Conservation (phyloP, 2,113 vertebrate species). For the Oreochromis spilurus region DNA sequence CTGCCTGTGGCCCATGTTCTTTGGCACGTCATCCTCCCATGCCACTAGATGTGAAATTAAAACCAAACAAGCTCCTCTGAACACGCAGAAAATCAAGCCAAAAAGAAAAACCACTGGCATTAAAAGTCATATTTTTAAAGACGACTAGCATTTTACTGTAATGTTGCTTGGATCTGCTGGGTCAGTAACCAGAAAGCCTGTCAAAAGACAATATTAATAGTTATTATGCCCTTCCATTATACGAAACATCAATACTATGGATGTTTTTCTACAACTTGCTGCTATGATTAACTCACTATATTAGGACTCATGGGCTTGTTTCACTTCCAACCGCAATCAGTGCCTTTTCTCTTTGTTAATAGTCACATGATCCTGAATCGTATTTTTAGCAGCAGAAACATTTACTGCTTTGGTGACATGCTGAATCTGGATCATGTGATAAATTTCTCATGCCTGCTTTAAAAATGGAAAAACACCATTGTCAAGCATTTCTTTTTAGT, state of each 20-base stretch:
- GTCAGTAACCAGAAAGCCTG: conserved; percentile 34
- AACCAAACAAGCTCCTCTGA: not conserved
- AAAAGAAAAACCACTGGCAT: not conserved
- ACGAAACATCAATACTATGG: conserved; percentile 68
- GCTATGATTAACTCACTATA: conserved; percentile 71
- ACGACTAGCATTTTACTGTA: not conserved
- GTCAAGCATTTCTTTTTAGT: not conserved
- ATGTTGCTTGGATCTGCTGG: conserved; percentile 10
- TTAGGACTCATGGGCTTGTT: conserved; percentile 53
- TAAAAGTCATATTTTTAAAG: not conserved
- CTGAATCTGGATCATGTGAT: conserved; percentile 27
- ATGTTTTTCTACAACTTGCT: conserved; percentile 55
- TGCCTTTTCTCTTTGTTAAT: conserved; percentile 48
- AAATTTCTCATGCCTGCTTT: not conserved
- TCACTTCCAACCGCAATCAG: conserved; percentile 42
- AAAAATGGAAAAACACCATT: not conserved
- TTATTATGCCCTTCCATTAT: conserved; percentile 60
- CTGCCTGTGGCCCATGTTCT: not conserved
- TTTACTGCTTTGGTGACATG: not conserved
- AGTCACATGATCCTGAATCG: conserved; percentile 29
- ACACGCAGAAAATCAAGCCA: not conserved
- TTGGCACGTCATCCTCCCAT: not conserved
- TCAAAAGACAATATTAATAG: conserved; percentile 27
- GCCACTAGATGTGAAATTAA: not conserved
- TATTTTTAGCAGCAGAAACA: conserved; percentile 40